Conservation (phyloP, 2,888 invertebrate species). For the Patella ulyssiponensis region DNA sequence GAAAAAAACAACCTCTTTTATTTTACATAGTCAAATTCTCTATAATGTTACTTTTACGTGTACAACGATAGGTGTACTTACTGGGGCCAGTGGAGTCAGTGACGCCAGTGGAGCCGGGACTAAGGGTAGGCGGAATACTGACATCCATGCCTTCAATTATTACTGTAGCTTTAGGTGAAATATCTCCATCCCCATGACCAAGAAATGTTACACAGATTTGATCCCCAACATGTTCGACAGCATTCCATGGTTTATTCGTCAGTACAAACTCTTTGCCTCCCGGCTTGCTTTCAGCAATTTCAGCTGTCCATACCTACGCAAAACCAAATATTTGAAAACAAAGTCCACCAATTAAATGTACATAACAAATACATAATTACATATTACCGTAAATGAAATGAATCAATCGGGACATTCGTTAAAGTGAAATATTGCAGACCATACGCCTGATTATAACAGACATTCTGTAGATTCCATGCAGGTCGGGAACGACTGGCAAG, state of each 20-base stretch:
- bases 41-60: too few species aligned
- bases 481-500: too few species aligned
- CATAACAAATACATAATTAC: too few species aligned
- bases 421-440: too few species aligned
- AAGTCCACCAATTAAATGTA: not conserved
- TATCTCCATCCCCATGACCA: constrained; percentile 12
- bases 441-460: too few species aligned
- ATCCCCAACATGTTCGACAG: constrained; percentile 12
- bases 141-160: not conserved
- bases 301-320: constrained; percentile 24
- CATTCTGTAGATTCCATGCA: too few species aligned
- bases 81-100: not conserved
- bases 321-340: not conserved
- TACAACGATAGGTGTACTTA: too few species aligned
- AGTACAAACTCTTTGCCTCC: constrained; percentile 20
- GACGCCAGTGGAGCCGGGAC: not conserved
- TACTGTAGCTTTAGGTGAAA: constrained; percentile 16
- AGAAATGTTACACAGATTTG: constrained; percentile 16
- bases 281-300: constrained; percentile 4
- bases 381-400: too few species aligned
- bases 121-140: not conserved
- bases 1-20: too few species aligned
- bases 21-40: too few species aligned
- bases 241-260: constrained; percentile 19
- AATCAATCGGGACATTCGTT: too few species aligned